phyloP scores from a whole-genome alignment of 37 sponge, comb jelly and placozoan species.

The Cliona cf. orientalis region DNA sequence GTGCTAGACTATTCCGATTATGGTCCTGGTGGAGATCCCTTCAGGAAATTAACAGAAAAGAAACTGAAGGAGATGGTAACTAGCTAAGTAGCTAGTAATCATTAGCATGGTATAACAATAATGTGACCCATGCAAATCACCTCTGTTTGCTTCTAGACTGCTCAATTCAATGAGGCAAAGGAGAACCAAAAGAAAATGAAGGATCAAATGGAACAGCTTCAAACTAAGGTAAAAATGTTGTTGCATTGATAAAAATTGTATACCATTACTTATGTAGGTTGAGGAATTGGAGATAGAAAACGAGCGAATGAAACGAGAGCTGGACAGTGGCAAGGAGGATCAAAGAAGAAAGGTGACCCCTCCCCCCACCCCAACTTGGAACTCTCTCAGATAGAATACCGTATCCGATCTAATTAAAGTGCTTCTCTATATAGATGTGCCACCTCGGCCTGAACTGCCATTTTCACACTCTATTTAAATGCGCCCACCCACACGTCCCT shows the following conservation, averaged over 20 bases:
- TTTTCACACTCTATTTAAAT: too few species aligned
- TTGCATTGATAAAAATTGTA: not conserved
- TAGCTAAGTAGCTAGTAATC: not conserved
- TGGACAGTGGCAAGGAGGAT: slow-evolving; percentile 21
- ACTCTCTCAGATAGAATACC: too few species aligned
- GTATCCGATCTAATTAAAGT: too few species aligned
- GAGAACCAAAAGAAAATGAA: slow-evolving; percentile 33
- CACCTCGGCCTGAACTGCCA: too few species aligned
- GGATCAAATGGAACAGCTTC: slow-evolving; percentile 27
- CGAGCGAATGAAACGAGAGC: slow-evolving; percentile 30
- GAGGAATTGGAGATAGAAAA: slow-evolving; percentile 56
- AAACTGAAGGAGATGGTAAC: slow-evolving; percentile 48
- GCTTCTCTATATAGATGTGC: too few species aligned
- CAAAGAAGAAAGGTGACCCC: slow-evolving; percentile 40
- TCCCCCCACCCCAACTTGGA: too few species aligned
- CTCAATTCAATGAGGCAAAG: slow-evolving; percentile 13
- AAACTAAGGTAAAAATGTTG: slow-evolving; percentile 27
- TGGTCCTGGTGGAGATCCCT: slow-evolving; percentile 25
- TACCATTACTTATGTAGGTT: slow-evolving; percentile 22
- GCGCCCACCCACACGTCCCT: too few species aligned
- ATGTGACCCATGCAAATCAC: not conserved
- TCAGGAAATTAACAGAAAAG: slow-evolving; percentile 34
- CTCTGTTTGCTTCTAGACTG: slow-evolving; percentile 21
- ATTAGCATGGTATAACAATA: not conserved
- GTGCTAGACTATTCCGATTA: slow-evolving; percentile 37